Conservation (phyloP, 2,113 vertebrate species). For the Nyctereutes procyonoides region DNA sequence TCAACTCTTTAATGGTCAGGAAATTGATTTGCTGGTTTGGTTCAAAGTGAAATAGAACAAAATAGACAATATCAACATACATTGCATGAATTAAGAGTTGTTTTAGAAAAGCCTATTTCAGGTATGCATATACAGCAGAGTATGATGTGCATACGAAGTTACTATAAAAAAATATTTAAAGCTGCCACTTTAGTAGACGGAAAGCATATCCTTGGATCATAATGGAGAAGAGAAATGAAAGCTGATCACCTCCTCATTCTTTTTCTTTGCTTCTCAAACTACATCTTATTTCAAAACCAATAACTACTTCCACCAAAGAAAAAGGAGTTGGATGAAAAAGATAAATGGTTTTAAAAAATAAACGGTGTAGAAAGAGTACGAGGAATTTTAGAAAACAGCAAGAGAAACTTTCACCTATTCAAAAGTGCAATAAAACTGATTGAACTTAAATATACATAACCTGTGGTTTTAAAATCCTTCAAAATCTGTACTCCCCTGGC, state of each 20-base stretch:
- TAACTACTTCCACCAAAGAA: not conserved
- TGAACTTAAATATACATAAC: not conserved
- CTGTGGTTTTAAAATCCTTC: not conserved
- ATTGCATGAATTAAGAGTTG: not conserved
- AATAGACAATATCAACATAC: not conserved
- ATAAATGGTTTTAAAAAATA: not conserved
- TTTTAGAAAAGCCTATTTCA: not conserved
- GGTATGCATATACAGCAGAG: not conserved
- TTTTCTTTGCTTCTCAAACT: not conserved
- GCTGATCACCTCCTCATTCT: not conserved
- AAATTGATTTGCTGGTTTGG: not conserved
- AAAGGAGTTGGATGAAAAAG: not conserved
- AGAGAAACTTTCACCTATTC: not conserved
- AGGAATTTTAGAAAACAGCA: slow-evolving; percentile 31
- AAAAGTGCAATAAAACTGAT: not conserved
- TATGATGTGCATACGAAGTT: not conserved
- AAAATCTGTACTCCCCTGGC: not conserved
- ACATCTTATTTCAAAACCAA: not conserved
- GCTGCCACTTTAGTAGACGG: not conserved
- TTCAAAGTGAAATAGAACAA: slow-evolving; percentile 15
- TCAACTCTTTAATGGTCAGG: not conserved
- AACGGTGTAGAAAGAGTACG: not conserved
- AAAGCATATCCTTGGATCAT: not conserved
- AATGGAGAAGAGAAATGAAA: not conserved
- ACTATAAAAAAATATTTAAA: not conserved